Percentiles rank a stretch among this genome's conserved stretches.
Evolutionary conservation across 2,797 vertebrate genomes (phyloP).

Genomic region (Sorex maritimensis): DNA sequence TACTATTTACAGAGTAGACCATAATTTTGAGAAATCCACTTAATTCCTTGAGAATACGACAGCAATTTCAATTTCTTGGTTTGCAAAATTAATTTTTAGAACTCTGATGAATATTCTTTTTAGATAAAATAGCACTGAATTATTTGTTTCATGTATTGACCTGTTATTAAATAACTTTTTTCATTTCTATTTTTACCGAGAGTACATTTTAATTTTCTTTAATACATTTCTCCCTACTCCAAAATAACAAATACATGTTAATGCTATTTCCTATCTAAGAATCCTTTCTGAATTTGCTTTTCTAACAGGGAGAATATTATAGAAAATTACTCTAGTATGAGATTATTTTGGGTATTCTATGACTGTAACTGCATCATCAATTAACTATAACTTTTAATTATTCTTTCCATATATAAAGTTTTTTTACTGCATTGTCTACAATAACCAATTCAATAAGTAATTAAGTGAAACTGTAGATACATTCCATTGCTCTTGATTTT

Average conservation of each 20-base stretch:
- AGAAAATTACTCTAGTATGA: too few relatives aligned
- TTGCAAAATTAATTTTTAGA: too few relatives aligned
- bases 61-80: too few relatives aligned
- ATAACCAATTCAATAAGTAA: slow-evolving; percentile 39
- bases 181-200: too few relatives aligned
- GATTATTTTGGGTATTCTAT: slow-evolving; percentile 3
- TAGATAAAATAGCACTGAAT: too few relatives aligned
- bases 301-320: not conserved
- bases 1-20: too few relatives aligned
- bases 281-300: slow-evolving; percentile 32
- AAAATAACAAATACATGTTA: slow-evolving; percentile 28
- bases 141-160: too few relatives aligned
- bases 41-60: too few relatives aligned
- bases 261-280: not conserved
- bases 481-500: slow-evolving; percentile 63
- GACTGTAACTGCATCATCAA: not conserved
- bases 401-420: not conserved
- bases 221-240: not conserved
- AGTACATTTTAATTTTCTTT: too few relatives aligned
- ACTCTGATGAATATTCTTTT: too few relatives aligned
- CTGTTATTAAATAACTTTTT: too few relatives aligned
- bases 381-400: not conserved
- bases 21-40: too few relatives aligned
- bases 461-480: not conserved
- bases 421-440: slow-evolving; percentile 12